These are phyloP conservation scores for Agriopis marginaria DNA, from an alignment of 2,888 invertebrate genomes.

Conservation along the genomic window DNA sequence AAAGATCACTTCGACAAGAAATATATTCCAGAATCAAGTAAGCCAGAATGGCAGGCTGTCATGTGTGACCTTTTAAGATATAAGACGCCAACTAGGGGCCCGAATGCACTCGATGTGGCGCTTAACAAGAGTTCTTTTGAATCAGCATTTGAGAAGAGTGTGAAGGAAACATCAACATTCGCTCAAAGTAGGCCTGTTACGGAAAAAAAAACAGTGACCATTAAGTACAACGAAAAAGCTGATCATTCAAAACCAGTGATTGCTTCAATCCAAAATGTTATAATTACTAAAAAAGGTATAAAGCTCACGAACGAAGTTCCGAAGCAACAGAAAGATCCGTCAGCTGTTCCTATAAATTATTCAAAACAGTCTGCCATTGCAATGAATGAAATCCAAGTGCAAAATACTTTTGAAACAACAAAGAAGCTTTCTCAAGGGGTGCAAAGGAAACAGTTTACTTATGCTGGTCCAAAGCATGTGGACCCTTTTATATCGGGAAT, in stretches of 20 bases:
- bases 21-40: constrained; percentile 28
- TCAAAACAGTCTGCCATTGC: constrained; percentile 19
- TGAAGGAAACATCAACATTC: constrained; percentile 42
- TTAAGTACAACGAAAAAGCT: constrained; percentile 6
- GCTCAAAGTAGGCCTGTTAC: background rate
- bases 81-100: constrained; percentile 74
- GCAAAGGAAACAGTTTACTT: constrained; percentile 51
- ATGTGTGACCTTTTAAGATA: constrained; percentile 71
- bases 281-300: constrained; percentile 18
- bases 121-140: constrained; percentile 63
- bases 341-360: constrained; percentile 20
- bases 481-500: constrained; percentile 73
- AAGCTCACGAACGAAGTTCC: constrained; percentile 1
- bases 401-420: constrained; percentile 4
- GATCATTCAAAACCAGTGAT: constrained; percentile 7
- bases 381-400: constrained; percentile 3
- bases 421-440: constrained; percentile 36
- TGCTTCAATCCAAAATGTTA: constrained; percentile 11
- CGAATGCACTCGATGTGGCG: constrained; percentile 69
- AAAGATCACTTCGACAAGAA: constrained; percentile 28
- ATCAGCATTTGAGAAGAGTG: constrained; percentile 50
- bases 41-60: constrained; percentile 69
- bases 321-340: constrained; percentile 3
- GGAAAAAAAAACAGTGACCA: background rate
- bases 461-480: constrained; percentile 50